These are phyloP conservation scores for Acanthopleura granulata DNA, from an alignment of 2,888 invertebrate species.

Conservation along the genomic window DNA sequence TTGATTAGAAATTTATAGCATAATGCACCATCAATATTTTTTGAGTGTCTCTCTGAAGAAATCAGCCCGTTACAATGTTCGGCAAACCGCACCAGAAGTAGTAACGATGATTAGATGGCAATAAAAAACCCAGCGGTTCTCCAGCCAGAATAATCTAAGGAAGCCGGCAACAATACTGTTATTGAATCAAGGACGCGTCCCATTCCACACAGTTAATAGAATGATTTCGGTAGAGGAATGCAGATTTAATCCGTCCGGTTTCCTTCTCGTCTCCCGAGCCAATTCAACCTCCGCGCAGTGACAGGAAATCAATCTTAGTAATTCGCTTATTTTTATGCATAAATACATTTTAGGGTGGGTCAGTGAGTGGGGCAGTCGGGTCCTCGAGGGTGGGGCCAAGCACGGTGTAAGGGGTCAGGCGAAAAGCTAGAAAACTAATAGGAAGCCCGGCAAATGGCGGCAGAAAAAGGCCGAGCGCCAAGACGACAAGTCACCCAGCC, in stretches of 20 bases:
- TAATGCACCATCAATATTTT: neutral
- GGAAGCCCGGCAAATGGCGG: neutral
- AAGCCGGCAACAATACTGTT: slow-evolving; percentile 17
- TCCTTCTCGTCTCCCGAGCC: neutral
- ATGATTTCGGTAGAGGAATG: slow-evolving; percentile 14
- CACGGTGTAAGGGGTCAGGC: neutral
- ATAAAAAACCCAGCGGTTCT: slow-evolving; percentile 1
- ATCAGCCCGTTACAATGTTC: neutral
- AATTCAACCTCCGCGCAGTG: neutral
- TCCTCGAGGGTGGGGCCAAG: neutral
- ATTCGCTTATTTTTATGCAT: slow-evolving; percentile 20
- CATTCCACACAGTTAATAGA: slow-evolving; percentile 9
- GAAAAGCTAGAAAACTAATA: slow-evolving; percentile 7
- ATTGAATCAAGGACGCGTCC: neutral
- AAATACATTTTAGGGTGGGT: slow-evolving; percentile 19
- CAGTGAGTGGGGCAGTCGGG: slow-evolving; percentile 5
- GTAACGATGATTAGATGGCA: slow-evolving; percentile 10
- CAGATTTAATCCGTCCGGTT: slow-evolving; percentile 9
- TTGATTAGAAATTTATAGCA: slow-evolving; percentile 10
- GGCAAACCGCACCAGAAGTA: slow-evolving; percentile 9
- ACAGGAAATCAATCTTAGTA: slow-evolving; percentile 19
- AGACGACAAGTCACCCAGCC: neutral
- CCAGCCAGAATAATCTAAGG: neutral
- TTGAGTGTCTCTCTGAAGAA: neutral
- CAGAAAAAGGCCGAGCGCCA: slow-evolving; percentile 1